Base-by-base conservation (phyloP, 35 echinoderm and acorn worm genomes). In the Diadema setosum region DNA sequence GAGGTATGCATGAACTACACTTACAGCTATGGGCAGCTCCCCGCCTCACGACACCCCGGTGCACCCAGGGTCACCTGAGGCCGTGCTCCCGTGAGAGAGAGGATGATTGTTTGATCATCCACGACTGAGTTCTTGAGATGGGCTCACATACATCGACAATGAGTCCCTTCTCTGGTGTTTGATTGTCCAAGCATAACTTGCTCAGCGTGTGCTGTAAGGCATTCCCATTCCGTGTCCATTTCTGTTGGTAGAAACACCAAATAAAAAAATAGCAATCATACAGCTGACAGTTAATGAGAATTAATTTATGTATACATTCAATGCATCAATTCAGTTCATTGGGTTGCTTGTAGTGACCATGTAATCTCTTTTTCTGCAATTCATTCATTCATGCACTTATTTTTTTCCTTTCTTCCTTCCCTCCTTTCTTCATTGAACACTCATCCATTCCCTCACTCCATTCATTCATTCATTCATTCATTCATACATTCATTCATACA, bases 211-310 rank as follows among this genome's bases (percentile, higher is more conserved):
- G 87, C 20, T 58, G 41, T 1, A 89, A 41, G 32, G 32, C 59
- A 56, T 48, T 82, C 34, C 76, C 75, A 32, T 61, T 29, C 65
- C 87, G 29, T 58, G 74, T 89, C 87, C 87, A 89, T 64, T 89
- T 89, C 87, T 89, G 70, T 46, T 3, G 21, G 46, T 17, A 41
- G 1, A 65, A 35, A 30, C 16, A 74, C n/a, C 26, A 39, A 12
- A n/a, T 21, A 17, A 30, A 85, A 2, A 84, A 3, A 29, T 15
- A 39, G 9, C 20, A 32, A 65, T 26, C 3, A 65, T 32, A 3
- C 9, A 16, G 24, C 1, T 33, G 20, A 7, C 12, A 83, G n/a
- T 29, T 21, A 52, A 0, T 32, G 7, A 25, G 20, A 58, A 17
- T 33, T 11, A 8, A 58, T 58, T 57, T 33, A 83, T 21, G 5